These are phyloP conservation scores for Ptyas mucosa DNA, from an alignment of 2,113 vertebrate species.

Conservation along the genomic window DNA sequence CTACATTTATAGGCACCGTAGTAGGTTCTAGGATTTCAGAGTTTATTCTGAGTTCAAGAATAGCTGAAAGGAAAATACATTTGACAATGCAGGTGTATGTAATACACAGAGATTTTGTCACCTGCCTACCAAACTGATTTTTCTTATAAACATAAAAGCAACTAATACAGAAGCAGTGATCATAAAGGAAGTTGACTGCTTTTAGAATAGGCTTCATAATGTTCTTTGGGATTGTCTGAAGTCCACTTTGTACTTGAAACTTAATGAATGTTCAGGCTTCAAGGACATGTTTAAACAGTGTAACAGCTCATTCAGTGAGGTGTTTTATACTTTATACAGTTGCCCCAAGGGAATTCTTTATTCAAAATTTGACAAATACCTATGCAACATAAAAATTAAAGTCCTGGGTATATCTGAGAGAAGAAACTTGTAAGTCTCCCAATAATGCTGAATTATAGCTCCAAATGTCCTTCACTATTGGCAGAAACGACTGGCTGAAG, in stretches of 20 bases:
- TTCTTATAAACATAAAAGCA: not conserved
- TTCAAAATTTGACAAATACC: not conserved
- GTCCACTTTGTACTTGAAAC: not conserved
- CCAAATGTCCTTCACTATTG: not conserved
- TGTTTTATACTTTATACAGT: not conserved
- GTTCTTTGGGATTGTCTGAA: not conserved
- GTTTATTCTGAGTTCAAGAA: not conserved
- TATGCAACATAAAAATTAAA: not conserved
- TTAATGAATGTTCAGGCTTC: not conserved
- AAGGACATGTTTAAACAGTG: not conserved
- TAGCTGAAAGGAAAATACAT: not conserved
- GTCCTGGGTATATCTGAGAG: not conserved
- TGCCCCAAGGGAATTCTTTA: not conserved
- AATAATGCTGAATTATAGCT: not conserved
- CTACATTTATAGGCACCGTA: not conserved
- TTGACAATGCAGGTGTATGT: not conserved
- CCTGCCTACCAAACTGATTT: not conserved
- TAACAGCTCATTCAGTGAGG: not conserved
- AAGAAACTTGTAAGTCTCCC: not conserved
- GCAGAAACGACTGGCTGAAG: not conserved
- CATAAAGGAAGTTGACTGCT: not conserved
- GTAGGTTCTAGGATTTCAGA: not conserved
- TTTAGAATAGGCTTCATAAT: not conserved
- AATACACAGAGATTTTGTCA: not conserved
- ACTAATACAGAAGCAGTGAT: not conserved